These are phyloP conservation scores for Pelochelys cantorii DNA, from an alignment of 2,797 vertebrate species.

Conservation along the genomic window DNA sequence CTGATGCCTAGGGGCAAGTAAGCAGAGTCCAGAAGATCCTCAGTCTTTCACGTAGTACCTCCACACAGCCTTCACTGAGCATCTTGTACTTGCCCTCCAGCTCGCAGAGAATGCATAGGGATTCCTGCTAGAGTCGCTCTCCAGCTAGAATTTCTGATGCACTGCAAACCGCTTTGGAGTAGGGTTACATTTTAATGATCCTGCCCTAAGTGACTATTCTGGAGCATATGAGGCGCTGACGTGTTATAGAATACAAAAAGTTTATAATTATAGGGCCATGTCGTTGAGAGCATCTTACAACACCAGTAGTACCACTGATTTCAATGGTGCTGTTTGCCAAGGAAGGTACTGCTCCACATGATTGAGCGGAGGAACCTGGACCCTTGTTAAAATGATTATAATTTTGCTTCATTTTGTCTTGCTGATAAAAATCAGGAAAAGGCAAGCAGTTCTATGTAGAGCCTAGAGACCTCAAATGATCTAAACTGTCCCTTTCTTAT, in stretches of 20 bases:
- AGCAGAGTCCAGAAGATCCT: slow-evolving; percentile 22
- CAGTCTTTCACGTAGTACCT: slow-evolving; percentile 13
- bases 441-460: neutral
- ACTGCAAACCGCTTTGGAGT: slow-evolving; percentile 24
- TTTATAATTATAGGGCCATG: neutral
- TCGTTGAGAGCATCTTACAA: slow-evolving; percentile 16
- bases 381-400: neutral
- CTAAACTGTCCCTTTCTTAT: neutral
- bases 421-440: neutral
- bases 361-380: neutral
- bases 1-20: neutral
- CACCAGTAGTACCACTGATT: slow-evolving; percentile 1
- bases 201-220: slow-evolving; percentile 22
- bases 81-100: slow-evolving; percentile 6
- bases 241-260: neutral
- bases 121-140: too few species aligned
- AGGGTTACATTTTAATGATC: slow-evolving; percentile 26
- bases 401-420: neutral
- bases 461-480: neutral
- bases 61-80: slow-evolving; percentile 20
- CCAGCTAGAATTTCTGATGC: slow-evolving; percentile 26
- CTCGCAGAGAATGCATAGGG: neutral
- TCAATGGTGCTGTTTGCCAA: neutral
- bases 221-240: neutral
- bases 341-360: neutral